phyloP scores from a whole-genome alignment of 2,113 vertebrate species.

The chimpanzee (Pan troglodytes) region DNA sequence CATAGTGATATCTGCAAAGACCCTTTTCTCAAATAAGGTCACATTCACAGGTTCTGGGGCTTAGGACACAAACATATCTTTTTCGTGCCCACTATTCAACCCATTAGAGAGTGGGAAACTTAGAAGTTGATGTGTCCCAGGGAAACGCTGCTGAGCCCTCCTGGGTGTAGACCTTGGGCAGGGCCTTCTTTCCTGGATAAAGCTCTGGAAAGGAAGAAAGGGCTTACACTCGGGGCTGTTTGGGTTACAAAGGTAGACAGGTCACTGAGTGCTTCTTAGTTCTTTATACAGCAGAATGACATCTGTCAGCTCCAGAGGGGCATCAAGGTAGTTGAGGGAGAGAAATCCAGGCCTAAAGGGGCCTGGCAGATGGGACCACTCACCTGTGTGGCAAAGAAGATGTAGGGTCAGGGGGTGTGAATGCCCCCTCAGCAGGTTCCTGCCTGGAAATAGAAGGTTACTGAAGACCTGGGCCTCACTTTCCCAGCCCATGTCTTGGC shows the following conservation, averaged over 20 bases:
- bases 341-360: neutral
- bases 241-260: neutral
- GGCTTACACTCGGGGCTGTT: neutral
- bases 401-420: neutral
- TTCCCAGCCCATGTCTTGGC: fast-evolving
- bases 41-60: neutral
- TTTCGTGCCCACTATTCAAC: neutral
- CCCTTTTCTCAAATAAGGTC: neutral
- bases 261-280: neutral
- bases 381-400: fast-evolving
- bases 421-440: neutral
- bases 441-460: neutral
- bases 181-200: neutral
- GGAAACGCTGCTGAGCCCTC: neutral
- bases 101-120: neutral
- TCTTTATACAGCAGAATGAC: neutral
- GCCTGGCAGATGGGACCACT: fast-evolving
- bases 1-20: neutral
- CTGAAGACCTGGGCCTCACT: neutral
- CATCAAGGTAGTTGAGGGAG: neutral
- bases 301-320: neutral
- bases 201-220: neutral
- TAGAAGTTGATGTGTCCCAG: neutral
- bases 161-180: neutral
- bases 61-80: neutral